A percentile compares a stretch with the other conserved stretches of the same genome.
phyloP scores from a whole-genome alignment of 2,113 vertebrate species.

The Theristicus caerulescens region DNA sequence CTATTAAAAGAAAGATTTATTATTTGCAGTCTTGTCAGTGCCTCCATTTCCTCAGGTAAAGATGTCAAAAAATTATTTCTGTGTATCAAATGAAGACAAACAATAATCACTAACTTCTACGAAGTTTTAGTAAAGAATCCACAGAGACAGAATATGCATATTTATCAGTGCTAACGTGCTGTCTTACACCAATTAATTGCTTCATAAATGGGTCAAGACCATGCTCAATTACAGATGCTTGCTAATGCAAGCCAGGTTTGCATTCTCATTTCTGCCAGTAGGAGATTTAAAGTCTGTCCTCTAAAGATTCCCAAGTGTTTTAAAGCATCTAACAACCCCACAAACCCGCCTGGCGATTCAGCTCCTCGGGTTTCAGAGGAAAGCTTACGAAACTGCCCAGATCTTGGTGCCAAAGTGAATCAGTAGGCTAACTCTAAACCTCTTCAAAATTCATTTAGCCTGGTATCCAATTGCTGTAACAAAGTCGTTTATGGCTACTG shows the following conservation, averaged over 20 bases:
- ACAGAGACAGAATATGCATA: not conserved
- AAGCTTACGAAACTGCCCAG: not conserved
- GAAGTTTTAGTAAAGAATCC: not conserved
- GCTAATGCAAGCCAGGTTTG: not conserved
- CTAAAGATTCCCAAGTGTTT: not conserved
- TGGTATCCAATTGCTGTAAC: not conserved
- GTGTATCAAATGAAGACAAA: conserved; percentile 41
- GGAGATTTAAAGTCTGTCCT: not conserved
- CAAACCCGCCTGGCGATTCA: not conserved
- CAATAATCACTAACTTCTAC: not conserved
- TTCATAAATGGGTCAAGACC: not conserved
- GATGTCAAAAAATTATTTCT: conserved; percentile 91
- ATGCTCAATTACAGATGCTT: not conserved
- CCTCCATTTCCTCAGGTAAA: conserved; percentile 86
- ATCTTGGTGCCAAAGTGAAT: not conserved
- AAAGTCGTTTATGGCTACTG: not conserved
- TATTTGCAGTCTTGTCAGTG: conserved; percentile 78
- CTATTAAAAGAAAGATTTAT: conserved; percentile 91
- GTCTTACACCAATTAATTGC: not conserved
- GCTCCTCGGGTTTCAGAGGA: not conserved
- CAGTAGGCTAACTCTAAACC: not conserved
- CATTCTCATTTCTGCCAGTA: not conserved
- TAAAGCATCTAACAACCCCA: not conserved
- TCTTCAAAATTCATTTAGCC: not conserved
- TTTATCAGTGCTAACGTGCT: not conserved